Evolutionary conservation across 2,888 invertebrate species (phyloP), one percentile per base, ranked within the genome.

Genomic region (Digitonthophagus gazella): DNA sequence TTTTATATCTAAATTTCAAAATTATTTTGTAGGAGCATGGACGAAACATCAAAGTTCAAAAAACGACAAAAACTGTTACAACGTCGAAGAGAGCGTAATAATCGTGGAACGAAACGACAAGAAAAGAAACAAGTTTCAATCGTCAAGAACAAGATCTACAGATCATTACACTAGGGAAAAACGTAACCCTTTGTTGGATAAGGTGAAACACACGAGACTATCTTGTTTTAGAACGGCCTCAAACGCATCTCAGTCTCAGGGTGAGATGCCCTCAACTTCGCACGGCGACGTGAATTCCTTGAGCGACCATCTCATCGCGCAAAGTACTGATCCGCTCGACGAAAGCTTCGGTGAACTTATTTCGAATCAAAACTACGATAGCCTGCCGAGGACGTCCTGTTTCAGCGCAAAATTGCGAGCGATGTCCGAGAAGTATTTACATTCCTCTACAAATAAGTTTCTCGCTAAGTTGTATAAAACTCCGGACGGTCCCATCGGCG

Each of bases 341-440:
- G 61, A 56, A 66, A 61, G 44, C 61, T 6, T 63, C 11, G 58
- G 58, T 15, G 69, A 67, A 22, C 57, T 54, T 8, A 63, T 58
- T 15, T 57, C 64, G 56, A 20, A 55, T 3, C 20, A 61, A 14
- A 58, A 15, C 3, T 54, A 58, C 11, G 79, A 80, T 67, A 77
- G 75, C 69, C 70, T 76, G 15, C 73, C 79, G n/a, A 75, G 77
- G 69, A 86, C 86, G 78, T 88, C 87, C 19, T 91, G 90, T 80
- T 82, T 91, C 67, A 88, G 90, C 0, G 89, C 90, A 1, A 91
- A 91, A 82, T 82, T 91, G 71, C 86, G 88, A 72, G 90, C 90
- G 44, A 91, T 91, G 88, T 91, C 91, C 18, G 90, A 91, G 77
- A 87, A 88, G 77, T 91, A 91, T 80, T 82, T 91, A 56, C 90